These are phyloP conservation scores for Esox masquinongy DNA, from an alignment of 2,797 vertebrate genomes.

Conservation along the genomic window DNA sequence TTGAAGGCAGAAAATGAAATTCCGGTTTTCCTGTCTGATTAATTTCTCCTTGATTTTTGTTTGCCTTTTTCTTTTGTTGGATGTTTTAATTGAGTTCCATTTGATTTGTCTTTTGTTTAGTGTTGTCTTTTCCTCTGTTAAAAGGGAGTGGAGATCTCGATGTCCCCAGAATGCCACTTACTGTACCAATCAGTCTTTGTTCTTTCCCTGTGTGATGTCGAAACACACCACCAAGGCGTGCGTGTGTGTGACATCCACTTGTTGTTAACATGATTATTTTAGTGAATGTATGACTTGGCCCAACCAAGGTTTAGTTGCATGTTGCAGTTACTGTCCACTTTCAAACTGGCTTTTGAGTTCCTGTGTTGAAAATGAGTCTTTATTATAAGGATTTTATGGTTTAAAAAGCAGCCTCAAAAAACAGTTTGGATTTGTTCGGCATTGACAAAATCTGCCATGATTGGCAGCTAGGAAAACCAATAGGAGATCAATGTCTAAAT, in stretches of 20 bases:
- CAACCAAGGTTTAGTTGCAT: neutral
- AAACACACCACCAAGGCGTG: conserved; percentile 36
- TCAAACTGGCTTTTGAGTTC: neutral
- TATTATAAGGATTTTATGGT: too few relatives aligned
- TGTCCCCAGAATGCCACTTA: conserved; percentile 51
- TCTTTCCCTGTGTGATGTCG: conserved; percentile 38
- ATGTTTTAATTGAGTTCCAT: conserved; percentile 73
- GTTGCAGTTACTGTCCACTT: neutral
- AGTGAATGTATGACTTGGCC: neutral
- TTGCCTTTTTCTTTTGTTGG: conserved; percentile 69
- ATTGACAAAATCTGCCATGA: too few relatives aligned
- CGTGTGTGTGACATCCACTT: conserved; percentile 6
- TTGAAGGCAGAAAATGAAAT: conserved; percentile 63
- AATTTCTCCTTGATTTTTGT: conserved; percentile 75
- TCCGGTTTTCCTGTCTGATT: conserved; percentile 62
- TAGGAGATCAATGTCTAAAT: too few relatives aligned
- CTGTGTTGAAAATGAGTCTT: neutral
- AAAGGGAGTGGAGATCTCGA: conserved; percentile 63
- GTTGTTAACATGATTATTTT: neutral
- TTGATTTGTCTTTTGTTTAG: conserved; percentile 71
- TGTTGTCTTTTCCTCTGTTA: conserved; percentile 60
- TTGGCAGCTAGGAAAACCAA: too few relatives aligned
- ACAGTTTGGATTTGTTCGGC: too few relatives aligned
- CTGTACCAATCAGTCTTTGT: conserved; percentile 43
- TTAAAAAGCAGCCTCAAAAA: too few relatives aligned